A percentile compares a stretch with the other conserved stretches of the same genome.
Conservation (phyloP, 2,888 invertebrate genomes). For the Apotomis turbidana region DNA sequence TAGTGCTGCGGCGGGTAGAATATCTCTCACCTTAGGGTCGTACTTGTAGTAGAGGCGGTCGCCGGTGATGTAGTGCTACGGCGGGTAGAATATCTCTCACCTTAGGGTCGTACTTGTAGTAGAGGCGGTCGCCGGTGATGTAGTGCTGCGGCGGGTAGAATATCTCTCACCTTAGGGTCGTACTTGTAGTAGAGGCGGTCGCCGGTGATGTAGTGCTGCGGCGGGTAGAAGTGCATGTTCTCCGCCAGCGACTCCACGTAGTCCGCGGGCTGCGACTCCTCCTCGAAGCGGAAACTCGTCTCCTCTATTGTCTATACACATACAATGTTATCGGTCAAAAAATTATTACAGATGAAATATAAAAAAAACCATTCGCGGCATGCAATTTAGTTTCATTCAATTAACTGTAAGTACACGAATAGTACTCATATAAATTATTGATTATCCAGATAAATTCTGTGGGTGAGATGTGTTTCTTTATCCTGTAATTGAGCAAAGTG, state of each 20-base stretch:
- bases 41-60: too few species aligned
- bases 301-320: conserved; percentile 86
- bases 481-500: not conserved
- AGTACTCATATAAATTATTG: too few species aligned
- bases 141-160: conserved; percentile 91
- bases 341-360: too few species aligned
- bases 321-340: not conserved
- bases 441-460: too few species aligned
- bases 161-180: conserved; percentile 82
- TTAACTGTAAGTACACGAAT: too few species aligned
- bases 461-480: too few species aligned
- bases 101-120: conserved; percentile 90
- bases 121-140: conserved; percentile 89
- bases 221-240: conserved; percentile 91
- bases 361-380: too few species aligned
- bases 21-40: too few species aligned
- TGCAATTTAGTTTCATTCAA: too few species aligned
- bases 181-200: conserved; percentile 90
- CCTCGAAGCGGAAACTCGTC: conserved; percentile 87
- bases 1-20: too few species aligned
- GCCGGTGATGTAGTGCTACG: too few species aligned
- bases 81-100: conserved; percentile 46
- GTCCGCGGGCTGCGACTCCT: conserved; percentile 88
- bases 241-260: conserved; percentile 91
- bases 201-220: conserved; percentile 91